Evolutionary conservation across 2,113 vertebrate species (phyloP), one percentile per base, ranked within the genome.

Genomic region (Excalfactoria chinensis): DNA sequence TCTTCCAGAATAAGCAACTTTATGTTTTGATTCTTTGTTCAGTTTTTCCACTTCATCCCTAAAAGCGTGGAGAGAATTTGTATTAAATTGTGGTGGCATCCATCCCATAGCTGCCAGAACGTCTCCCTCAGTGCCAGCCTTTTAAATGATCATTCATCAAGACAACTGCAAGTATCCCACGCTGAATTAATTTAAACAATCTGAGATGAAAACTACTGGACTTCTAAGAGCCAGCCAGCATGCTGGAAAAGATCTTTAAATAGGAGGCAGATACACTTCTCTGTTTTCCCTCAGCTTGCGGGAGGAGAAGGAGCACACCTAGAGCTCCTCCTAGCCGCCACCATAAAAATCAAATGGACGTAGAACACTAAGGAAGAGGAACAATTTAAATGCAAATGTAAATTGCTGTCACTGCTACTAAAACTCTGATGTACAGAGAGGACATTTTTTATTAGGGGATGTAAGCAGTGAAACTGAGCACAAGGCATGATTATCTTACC

Each of bases 1-100:
- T 71, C 97, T 94, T 81, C 98, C 98, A 89, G 97, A 98, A 93
- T 98, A 98, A 49, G 95, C 44, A 66, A 97, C 81, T 63, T 96
- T 95, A 59, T 97, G 96, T 64, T 96, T 95, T 51, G 86, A 94
- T 26, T 95, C 97, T 73, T 94, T 95, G 60, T 35, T 94, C 56
- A 96, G 91, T 75, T 97, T 96, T 76, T 95, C 95, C 6, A 92
- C 86, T 75, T 97, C 96, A 6, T 97, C 97, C 84, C 98, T 99
- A 90, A 7, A n/a, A 91, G 43, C 37, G 84, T 2, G 25, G 80
- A 93, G 71, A 88, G 20, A 90, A 62, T 43, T 58, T 58, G 15
- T 18, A 64, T 87, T 76, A 76, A 60, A 69, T 70, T 60, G 41
- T 58, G 3, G 10, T 40, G 30, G 40, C 35, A 83, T 3, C 49